A percentile compares a stretch with the other conserved stretches of the same genome.
Evolutionary conservation across 2,797 vertebrate genomes (phyloP).

Genomic region (Chaetophractus vellerosus): DNA sequence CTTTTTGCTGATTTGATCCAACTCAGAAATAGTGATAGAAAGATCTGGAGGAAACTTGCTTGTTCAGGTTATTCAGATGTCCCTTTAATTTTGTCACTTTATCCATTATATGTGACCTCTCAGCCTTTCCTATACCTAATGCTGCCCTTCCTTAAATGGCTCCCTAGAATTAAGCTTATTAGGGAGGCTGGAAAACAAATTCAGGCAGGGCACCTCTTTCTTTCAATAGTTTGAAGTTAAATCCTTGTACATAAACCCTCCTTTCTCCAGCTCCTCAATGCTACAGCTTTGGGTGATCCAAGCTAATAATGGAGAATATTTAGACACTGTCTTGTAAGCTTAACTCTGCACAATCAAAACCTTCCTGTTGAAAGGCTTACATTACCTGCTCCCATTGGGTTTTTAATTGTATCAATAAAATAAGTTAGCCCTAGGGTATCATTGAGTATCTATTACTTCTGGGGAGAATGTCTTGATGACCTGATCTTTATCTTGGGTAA

Average conservation of each 20-base stretch:
- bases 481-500: background rate
- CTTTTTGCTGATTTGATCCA: background rate
- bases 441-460: background rate
- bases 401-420: background rate
- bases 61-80: background rate
- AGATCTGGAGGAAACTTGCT: background rate
- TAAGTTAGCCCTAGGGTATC: background rate
- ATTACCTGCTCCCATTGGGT: background rate
- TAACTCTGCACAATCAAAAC: background rate
- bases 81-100: background rate
- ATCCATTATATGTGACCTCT: background rate
- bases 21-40: background rate
- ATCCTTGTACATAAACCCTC: background rate
- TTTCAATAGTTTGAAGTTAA: background rate
- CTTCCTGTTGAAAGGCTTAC: background rate
- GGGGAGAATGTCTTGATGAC: background rate
- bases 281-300: background rate
- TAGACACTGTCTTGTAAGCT: background rate
- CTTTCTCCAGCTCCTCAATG: background rate
- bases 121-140: background rate
- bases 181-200: background rate
- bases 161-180: background rate
- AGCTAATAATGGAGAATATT: background rate
- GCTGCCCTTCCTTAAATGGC: background rate
- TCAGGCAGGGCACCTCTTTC: background rate